A percentile compares a stretch with the other conserved stretches of the same genome.
Conservation (phyloP, 2,113 vertebrate genomes). For the Perca flavescens region DNA sequence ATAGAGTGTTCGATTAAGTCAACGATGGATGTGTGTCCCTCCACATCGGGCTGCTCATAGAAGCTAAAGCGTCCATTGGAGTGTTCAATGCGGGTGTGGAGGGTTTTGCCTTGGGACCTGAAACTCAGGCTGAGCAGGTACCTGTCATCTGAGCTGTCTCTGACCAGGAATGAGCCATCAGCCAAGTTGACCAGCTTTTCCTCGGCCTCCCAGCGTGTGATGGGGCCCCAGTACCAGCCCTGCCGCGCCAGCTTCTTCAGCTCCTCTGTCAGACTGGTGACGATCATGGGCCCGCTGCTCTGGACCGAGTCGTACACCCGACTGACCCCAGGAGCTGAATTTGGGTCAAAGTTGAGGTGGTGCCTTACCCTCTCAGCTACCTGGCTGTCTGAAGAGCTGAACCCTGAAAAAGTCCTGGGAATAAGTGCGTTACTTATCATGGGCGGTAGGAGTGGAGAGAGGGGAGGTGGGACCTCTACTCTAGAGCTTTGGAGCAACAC, state of each 20-base stretch:
- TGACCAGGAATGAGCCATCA: slow-evolving; percentile 95
- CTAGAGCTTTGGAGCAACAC: slow-evolving; percentile 91
- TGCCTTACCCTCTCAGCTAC: slow-evolving; percentile 92
- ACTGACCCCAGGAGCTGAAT: slow-evolving; percentile 93
- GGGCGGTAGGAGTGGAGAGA: slow-evolving; percentile 94
- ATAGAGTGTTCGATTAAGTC: slow-evolving; percentile 98
- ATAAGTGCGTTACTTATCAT: slow-evolving; percentile 87
- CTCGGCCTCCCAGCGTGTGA: slow-evolving; percentile 98
- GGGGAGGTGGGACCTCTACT: slow-evolving; percentile 89
- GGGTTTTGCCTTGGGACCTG: slow-evolving; percentile 95
- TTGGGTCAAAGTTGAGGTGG: slow-evolving; percentile 96
- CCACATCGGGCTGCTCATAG: slow-evolving; percentile 97
- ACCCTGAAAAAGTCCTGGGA: slow-evolving; percentile 91
- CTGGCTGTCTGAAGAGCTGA: slow-evolving; percentile 89
- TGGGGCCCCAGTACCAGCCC: slow-evolving; percentile 99
- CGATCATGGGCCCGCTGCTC: slow-evolving; percentile 94
- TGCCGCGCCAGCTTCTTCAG: slow-evolving; percentile 97
- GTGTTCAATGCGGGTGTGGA: slow-evolving; percentile 98
- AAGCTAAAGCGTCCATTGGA: slow-evolving; percentile 99
- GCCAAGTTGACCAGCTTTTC: slow-evolving; percentile 94
- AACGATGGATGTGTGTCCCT: slow-evolving; percentile 97
- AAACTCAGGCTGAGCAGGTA: slow-evolving; percentile 98
- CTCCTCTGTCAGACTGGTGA: slow-evolving; percentile 97
- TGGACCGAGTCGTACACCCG: slow-evolving; percentile 97
- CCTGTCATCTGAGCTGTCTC: slow-evolving; percentile 97